Percentiles rank a stretch among this genome's conserved stretches.
Conservation (phyloP, 2,113 vertebrate genomes). For the Ceyx margarethae region DNA sequence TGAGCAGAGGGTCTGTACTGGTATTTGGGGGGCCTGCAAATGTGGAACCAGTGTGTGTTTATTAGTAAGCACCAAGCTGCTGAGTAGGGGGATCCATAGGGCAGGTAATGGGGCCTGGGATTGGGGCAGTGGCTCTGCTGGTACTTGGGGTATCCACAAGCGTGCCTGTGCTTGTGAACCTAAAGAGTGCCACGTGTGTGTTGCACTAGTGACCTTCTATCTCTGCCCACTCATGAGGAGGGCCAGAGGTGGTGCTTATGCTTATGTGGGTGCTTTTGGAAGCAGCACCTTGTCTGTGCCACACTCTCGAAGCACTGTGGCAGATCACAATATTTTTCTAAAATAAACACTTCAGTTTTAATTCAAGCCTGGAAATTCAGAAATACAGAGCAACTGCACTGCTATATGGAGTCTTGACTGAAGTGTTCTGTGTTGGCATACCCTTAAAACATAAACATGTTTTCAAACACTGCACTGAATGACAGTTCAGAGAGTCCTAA, state of each 20-base stretch:
- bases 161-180: accelerated
- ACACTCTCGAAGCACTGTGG: no score
- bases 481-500: neutral
- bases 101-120: neutral
- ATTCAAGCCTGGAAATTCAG: neutral
- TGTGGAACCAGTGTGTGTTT: accelerated
- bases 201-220: neutral
- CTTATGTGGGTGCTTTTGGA: neutral
- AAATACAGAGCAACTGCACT: neutral
- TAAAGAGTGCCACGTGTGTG: accelerated
- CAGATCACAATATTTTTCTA: neutral
- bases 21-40: neutral
- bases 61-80: neutral
- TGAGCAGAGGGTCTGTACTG: neutral
- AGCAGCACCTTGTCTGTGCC: neutral
- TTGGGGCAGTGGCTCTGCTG: neutral
- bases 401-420: neutral
- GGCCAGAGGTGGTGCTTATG: accelerated
- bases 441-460: neutral
- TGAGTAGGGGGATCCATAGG: neutral
- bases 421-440: neutral
- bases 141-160: neutral
- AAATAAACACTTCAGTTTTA: neutral
- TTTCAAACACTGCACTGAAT: neutral
- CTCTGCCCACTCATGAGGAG: neutral